Conservation (phyloP, 2,888 invertebrate species). For the Cheilosia scutellata region DNA sequence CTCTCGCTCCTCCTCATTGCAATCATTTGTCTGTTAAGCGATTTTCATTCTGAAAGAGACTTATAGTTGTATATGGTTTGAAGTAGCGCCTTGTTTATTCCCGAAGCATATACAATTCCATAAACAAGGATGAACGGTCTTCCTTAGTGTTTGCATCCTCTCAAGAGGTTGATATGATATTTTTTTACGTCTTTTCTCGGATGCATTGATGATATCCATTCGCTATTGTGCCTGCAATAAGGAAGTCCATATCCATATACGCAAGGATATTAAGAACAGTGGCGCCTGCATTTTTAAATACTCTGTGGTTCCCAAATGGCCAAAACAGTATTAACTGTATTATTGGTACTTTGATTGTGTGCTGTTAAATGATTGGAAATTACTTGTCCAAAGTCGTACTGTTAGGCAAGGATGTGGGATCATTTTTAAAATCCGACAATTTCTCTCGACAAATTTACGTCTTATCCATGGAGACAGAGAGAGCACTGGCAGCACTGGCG, state of each 20-base stretch:
- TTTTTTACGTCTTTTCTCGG: slow-evolving; percentile 32
- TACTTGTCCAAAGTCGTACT: slow-evolving; percentile 49
- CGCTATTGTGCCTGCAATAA: slow-evolving; percentile 34
- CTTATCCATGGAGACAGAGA: slow-evolving; percentile 66
- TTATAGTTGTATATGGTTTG: not conserved
- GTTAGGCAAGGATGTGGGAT: slow-evolving; percentile 41
- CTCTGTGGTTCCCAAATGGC: slow-evolving; percentile 4
- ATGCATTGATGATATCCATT: slow-evolving; percentile 20
- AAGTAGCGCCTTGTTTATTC: slow-evolving; percentile 29
- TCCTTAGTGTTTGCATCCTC: slow-evolving; percentile 11
- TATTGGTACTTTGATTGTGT: slow-evolving; percentile 38
- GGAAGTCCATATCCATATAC: slow-evolving; percentile 23
- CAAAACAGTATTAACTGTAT: slow-evolving; percentile 26
- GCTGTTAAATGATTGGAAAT: slow-evolving; percentile 61
- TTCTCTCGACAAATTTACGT: slow-evolving; percentile 69
- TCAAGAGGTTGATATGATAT: slow-evolving; percentile 2
- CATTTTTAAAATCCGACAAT: slow-evolving; percentile 61
- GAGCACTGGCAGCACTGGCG: slow-evolving; percentile 17
- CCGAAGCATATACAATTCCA: slow-evolving; percentile 36
- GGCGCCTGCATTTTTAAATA: slow-evolving; percentile 65
- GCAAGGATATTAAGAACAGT: slow-evolving; percentile 52
- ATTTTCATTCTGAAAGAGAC: slow-evolving; percentile 26
- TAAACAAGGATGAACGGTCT: slow-evolving; percentile 50
- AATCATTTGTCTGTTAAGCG: slow-evolving; percentile 28
- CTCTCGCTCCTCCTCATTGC: not conserved